phyloP scores from a whole-genome alignment of 1,140 invertebrate species.

The Rhopalosiphum maidis region DNA sequence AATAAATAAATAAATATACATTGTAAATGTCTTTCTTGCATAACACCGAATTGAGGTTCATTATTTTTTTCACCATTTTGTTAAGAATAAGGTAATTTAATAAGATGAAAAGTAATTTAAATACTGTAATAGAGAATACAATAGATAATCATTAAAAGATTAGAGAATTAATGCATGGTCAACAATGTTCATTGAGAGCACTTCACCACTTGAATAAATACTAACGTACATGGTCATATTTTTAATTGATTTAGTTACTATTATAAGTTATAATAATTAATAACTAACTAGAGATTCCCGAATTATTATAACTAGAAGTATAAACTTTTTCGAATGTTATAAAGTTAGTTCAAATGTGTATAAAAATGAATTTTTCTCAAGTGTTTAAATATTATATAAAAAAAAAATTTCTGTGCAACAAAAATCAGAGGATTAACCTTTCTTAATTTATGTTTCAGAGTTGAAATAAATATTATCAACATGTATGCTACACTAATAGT shows the following conservation, averaged over 20 bases:
- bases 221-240: background rate
- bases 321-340: background rate
- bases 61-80: background rate
- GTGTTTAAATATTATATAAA: too few relatives aligned
- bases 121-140: background rate
- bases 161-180: background rate
- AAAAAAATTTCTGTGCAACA: too few relatives aligned
- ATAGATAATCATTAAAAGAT: background rate
- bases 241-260: background rate
- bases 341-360: background rate
- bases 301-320: background rate
- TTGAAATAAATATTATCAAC: too few relatives aligned
- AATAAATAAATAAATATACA: background rate
- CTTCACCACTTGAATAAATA: background rate
- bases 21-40: background rate
- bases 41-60: background rate
- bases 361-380: too few relatives aligned
- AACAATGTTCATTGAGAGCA: background rate
- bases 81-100: background rate
- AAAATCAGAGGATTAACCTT: too few relatives aligned
- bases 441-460: too few relatives aligned
- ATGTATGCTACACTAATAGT: too few relatives aligned
- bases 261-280: too few relatives aligned
- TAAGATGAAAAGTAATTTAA: background rate
- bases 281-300: background rate